Evolutionary conservation across 2,797 vertebrate genomes (phyloP), one percentile per base, ranked within the genome.

Genomic region (Eospalax fontanierii): DNA sequence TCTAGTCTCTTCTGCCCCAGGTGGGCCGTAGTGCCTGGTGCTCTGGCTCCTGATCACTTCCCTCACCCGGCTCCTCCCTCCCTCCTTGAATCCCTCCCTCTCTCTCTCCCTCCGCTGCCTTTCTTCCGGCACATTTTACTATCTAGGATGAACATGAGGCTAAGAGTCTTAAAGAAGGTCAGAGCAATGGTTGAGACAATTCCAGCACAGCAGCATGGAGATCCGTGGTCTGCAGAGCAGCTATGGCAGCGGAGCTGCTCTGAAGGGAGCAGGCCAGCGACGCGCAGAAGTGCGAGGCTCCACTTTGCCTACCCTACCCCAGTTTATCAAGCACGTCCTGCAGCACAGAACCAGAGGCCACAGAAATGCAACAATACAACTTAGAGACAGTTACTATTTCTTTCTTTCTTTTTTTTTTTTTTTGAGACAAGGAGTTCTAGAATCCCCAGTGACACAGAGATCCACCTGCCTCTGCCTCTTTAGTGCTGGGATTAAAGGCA

Each of bases 1-100:
- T 79, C 46, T 83, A 91, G 97, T 95, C 94, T 95, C 92, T 87
- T 59, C 73, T 81, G 89, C 61, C 90, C 92, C 96, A 92, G 81
- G 33, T 89, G 92, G 92, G 66, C 74, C 1, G 2, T 40, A 21
- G 74, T n/a, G 14, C 18, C 5, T 11, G 57, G 24, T 15, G 6
- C 1, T 38, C 40, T 74, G 21, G 8, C 22, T 87, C 38, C 71
- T 28, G 33, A 63, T 89, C 74, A 24, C 18, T 15, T 4, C 1
- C 40, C 1, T 30, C 12, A 28, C 15, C 33, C 2, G 2, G 19
- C 11, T 0, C 33, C 11, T 38, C 43, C 40, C 65, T 54, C 16
- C 1, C 2, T 54, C 50, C 50, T 7, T 26, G 40, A 22, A 10
- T 79, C 19, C 26, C 61, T 59, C 30, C 22, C 73, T 46, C 87